Base-by-base conservation (phyloP, 2,888 invertebrate species). In the Limnephilus auricula region DNA sequence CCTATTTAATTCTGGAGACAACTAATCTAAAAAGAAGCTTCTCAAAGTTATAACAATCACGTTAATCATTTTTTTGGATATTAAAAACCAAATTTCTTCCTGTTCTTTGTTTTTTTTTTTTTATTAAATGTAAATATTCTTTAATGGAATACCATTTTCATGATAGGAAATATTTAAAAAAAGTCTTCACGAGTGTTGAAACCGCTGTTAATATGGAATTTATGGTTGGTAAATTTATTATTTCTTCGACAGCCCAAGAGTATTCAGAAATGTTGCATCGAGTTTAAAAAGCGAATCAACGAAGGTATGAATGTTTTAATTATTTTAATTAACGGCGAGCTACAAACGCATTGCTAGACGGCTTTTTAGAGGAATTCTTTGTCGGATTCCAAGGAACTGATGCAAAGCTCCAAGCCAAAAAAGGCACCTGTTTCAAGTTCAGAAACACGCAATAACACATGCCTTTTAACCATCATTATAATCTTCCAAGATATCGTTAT, bases 331-430 rank as follows among this genome's bases (percentile, higher is more conserved):
- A 84, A 84, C 25, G 84, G 84, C 84, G 12, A 40, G 5, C 34
- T 37, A n/a, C 84, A 37, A 34, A 84, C 84, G 84, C 84, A 84
- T 37, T 84, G n/a, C 84, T 32, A 84, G 84, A 34, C 84, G n/a
- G 25, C 37, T 84, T 84, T 40, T 84, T 84, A 25, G 40, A 84
- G 34, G 34, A 37, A 32, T 84, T 34, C 84, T 37, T 37, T 37
- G 37, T 30, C 5, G 34, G 84, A 84, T 84, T 84, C 84, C 84
- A 37, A 15, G 15, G 37, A 9, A 84, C 31, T 84, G 34, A 84
- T 37, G 40, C 84, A 34, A 84, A 65, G 65, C 40, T 40, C 34
- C 5, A n/a, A 82, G 32, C 32, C 18, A 34, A 82, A 82, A 82
- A 82, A 82, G 18, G 5, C 18, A 34, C 32, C 32, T 82, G 80